Conservation (phyloP, 2,797 vertebrate species). For the Eurystomus glaucurus region DNA sequence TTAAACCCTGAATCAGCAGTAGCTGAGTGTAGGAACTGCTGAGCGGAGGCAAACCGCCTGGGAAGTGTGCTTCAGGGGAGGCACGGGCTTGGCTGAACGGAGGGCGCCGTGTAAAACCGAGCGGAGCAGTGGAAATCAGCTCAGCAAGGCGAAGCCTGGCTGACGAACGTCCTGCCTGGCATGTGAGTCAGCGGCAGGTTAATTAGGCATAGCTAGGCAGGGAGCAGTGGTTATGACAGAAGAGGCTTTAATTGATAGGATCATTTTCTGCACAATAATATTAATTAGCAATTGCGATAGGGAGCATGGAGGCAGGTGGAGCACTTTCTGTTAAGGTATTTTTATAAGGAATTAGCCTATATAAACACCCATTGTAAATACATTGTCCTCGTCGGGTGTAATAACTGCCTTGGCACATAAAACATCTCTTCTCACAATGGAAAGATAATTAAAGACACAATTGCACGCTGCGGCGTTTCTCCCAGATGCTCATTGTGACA, state of each 20-base stretch:
- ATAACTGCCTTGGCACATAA: constrained; percentile 75
- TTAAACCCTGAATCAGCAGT: background rate
- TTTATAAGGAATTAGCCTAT: constrained; percentile 81
- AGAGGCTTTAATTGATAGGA: constrained; percentile 54
- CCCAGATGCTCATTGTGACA: constrained; percentile 54
- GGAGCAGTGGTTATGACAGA: constrained; percentile 51
- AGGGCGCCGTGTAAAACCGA: background rate
- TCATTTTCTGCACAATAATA: constrained; percentile 64
- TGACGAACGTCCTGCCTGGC: background rate
- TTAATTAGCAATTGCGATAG: constrained; percentile 64
- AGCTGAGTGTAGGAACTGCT: background rate
- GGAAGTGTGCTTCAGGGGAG: background rate
- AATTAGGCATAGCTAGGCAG: constrained; percentile 43
- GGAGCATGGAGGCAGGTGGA: constrained; percentile 56
- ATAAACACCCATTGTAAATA: constrained; percentile 76
- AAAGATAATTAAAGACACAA: constrained; percentile 70
- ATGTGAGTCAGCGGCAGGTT: constrained; percentile 29
- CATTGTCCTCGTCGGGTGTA: constrained; percentile 74
- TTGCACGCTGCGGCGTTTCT: constrained; percentile 65
- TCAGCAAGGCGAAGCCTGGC: background rate
- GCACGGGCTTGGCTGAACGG: background rate
- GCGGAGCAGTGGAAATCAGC: background rate
- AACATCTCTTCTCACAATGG: constrained; percentile 72
- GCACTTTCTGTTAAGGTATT: constrained; percentile 69
- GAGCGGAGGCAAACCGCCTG: background rate